Evolutionary conservation across 64 coral and sea anemone genomes (phyloP), one percentile per base, ranked within the genome.

Genomic region (Acropora tenuis): DNA sequence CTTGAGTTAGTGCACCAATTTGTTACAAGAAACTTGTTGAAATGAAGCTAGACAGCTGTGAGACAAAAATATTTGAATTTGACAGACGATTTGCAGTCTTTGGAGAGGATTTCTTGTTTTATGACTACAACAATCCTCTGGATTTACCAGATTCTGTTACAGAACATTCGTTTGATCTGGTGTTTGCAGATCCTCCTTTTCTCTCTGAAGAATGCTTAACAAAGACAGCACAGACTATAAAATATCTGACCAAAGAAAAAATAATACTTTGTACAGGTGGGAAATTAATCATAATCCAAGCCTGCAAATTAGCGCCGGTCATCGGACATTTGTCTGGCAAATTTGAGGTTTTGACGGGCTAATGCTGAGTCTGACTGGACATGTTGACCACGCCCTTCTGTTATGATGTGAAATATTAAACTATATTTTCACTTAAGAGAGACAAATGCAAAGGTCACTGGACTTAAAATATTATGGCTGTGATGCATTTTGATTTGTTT

Each of bases 41-140:
- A 59, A 44, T 86, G 17, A 89, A 89, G 47, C 80, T 78, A 42
- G 74, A 45, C 30, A 61, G 86, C 41, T 92, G 90, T 52, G 81
- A 89, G 76, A 78, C 90, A 86, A 41, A 73, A 49, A 43, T 96
- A 20, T 96, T 96, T 89, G 94, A 96, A 86, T 96, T 84, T 86
- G 94, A 96, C 90, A 86, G 75, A 75, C 82, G 94, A 89, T 96
- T 96, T 78, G 48, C 86, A 57, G 91, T 96, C 43, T 96, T 89
- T 89, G 94, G 90, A 72, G 77, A 92, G 60, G 85, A 92, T 47
- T 96, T 96, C 57, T 48, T 50, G 0, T 92, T 84, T 66, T 96
- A 96, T 45, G 94, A 96, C 41, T 89, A 89, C 78, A 96, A 96
- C 44, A 84, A 88, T 4, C 94, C 94, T 8, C 74, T 96, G 55